Percentiles rank a stretch among this genome's conserved stretches.
Evolutionary conservation across 2,113 vertebrate genomes (phyloP).

Genomic region (Ceyx margarethae): DNA sequence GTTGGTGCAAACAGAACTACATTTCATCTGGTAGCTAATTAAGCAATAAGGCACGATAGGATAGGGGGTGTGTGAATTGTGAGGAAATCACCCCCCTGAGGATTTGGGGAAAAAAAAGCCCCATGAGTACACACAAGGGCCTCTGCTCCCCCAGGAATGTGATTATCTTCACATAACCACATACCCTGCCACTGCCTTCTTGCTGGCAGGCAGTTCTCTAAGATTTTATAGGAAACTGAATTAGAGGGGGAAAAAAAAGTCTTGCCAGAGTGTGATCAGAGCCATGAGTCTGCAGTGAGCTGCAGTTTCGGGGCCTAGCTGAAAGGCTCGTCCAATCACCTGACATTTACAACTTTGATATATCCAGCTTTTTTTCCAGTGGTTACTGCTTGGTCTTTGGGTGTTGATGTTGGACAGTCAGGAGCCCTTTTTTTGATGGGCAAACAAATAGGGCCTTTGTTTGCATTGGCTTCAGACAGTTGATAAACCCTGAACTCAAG

Average conservation of each 20-base stretch:
- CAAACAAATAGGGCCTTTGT: not conserved
- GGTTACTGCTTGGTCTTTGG: not conserved
- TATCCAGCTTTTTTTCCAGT: not conserved
- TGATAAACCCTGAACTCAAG: not conserved
- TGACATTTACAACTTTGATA: not conserved
- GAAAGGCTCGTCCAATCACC: not conserved
- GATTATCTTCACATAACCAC: conserved; percentile 44
- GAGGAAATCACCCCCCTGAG: conserved; percentile 63
- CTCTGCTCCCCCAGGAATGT: conserved; percentile 49
- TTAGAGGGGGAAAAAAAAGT: not conserved
- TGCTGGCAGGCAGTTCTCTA: conserved; percentile 43
- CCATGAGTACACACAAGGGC: conserved; percentile 2
- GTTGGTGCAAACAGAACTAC: conserved; percentile 70
- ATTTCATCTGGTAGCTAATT: conserved; percentile 72
- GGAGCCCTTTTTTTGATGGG: not conserved
- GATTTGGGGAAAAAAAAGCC: not conserved
- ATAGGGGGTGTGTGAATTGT: conserved; percentile 17
- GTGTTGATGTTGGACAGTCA: not conserved
- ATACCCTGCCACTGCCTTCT: not conserved
- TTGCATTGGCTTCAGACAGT: not conserved
- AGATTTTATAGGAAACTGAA: conserved; percentile 29
- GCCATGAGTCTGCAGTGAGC: not conserved
- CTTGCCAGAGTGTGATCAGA: not conserved
- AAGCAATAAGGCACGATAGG: conserved; percentile 64
- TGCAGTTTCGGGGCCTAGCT: not conserved